A percentile compares a stretch with the other conserved stretches of the same genome.
Conservation (phyloP, 2,888 invertebrate species). For the Nephrotoma appendiculata region DNA sequence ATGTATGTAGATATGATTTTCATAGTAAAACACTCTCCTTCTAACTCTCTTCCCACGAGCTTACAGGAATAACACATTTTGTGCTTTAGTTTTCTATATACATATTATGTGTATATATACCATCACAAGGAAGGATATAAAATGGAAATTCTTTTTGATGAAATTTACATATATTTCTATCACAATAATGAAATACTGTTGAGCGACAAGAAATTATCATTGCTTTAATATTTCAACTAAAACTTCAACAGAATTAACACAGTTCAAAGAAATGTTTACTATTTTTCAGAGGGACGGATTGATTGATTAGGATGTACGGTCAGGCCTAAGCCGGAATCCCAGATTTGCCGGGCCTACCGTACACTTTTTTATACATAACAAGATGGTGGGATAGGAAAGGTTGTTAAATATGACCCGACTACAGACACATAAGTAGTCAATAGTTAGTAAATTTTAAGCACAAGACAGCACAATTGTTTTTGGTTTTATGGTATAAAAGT, state of each 20-base stretch:
- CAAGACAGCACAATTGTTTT: no score
- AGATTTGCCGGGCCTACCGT: no score
- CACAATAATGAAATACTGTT: neutral
- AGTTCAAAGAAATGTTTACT: neutral
- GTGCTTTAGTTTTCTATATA: neutral
- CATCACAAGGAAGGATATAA: neutral
- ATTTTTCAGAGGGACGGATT: no score
- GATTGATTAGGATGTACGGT: no score
- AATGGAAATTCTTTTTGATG: neutral
- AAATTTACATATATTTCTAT: no score
- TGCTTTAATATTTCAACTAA: neutral
- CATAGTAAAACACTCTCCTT: neutral
- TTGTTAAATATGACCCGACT: no score
- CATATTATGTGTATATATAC: neutral
- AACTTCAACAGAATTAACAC: neutral
- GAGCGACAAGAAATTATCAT: neutral
- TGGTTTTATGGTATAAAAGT: no score
- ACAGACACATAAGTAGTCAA: no score
- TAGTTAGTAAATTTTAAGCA: no score
- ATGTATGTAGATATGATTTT: neutral
- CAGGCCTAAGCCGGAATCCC: no score
- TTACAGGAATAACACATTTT: neutral
- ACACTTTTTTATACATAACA: no score
- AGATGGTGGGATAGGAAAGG: no score
- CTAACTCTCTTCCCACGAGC: neutral